Conservation (phyloP, 2,797 vertebrate genomes). For the Sebastes oblongus region DNA sequence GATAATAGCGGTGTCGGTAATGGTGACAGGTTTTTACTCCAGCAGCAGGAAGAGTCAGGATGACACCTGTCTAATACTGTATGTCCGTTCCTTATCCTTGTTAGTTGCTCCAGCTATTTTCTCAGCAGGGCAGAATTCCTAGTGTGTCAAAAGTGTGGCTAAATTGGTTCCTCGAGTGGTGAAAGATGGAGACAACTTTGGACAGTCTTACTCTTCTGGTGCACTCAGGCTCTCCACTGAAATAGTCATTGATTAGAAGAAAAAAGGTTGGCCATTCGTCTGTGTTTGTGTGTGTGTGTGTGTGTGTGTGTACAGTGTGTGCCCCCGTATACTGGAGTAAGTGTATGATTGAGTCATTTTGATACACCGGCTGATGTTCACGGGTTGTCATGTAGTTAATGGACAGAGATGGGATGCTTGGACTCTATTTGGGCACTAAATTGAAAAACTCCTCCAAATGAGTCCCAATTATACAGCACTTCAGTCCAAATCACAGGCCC, state of each 20-base stretch:
- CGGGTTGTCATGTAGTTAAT: conserved; percentile 64
- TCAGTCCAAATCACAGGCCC: conserved; percentile 67
- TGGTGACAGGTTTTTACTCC: conserved; percentile 56
- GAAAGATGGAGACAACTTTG: conserved; percentile 73
- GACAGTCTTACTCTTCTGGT: conserved; percentile 57
- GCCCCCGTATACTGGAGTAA: conserved; percentile 21
- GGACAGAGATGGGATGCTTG: conserved; percentile 66
- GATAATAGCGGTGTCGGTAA: conserved; percentile 28
- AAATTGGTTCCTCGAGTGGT: conserved; percentile 73
- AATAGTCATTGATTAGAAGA: conserved; percentile 62
- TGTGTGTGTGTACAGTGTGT: conserved; percentile 17
- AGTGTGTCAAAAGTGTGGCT: conserved; percentile 70
- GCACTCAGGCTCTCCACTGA: conserved; percentile 55
- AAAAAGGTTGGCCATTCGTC: conserved; percentile 22
- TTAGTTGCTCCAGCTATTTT: conserved; percentile 70
- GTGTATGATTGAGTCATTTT: conserved; percentile 65
- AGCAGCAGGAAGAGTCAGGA: conserved; percentile 37
- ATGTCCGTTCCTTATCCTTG: conserved; percentile 66
- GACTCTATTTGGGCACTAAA: conserved; percentile 68
- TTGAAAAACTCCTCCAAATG: conserved; percentile 73
- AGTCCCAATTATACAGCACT: conserved; percentile 76
- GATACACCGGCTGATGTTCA: conserved; percentile 55
- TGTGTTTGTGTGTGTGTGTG: neutral
- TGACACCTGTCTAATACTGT: conserved; percentile 73
- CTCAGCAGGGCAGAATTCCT: conserved; percentile 55